Percentiles rank a stretch among this genome's conserved stretches.
These are phyloP conservation scores for Erpetoichthys calabaricus DNA, from an alignment of 2,797 vertebrate genomes.

Conservation along the genomic window DNA sequence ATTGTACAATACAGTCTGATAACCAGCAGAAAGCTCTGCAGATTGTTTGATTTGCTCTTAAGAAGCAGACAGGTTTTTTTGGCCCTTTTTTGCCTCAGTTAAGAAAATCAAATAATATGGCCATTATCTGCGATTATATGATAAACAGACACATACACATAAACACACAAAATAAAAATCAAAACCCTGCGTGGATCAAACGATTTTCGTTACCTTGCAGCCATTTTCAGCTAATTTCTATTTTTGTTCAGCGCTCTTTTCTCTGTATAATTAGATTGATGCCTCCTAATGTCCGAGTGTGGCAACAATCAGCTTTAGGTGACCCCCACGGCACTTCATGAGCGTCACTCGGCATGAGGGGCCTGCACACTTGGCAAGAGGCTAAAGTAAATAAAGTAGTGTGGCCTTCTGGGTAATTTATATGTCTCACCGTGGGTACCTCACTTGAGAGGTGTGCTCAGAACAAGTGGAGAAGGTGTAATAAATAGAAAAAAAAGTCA, in stretches of 20 bases:
- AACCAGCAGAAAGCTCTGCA: slow-evolving; percentile 18
- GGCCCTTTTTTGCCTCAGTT: slow-evolving; percentile 13
- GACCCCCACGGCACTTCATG: no score
- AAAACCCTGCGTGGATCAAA: neutral
- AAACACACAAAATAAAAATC: neutral
- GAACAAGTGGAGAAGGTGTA: no score
- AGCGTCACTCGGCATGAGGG: no score
- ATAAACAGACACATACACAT: neutral
- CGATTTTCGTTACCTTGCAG: neutral
- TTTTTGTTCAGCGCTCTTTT: neutral
- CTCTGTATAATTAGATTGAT: neutral
- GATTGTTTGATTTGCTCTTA: neutral
- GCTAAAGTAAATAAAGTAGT: no score
- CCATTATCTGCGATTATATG: slow-evolving; percentile 2
- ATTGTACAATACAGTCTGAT: slow-evolving; percentile 49
- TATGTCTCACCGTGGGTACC: no score
- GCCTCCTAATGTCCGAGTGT: neutral
- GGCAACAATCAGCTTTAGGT: no score
- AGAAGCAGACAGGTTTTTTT: no score
- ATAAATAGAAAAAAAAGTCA: no score
- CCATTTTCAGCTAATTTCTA: neutral
- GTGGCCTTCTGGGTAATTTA: no score
- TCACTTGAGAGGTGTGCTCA: no score
- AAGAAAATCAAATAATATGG: slow-evolving; percentile 7
- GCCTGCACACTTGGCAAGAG: no score